phyloP scores from a whole-genome alignment of 1,140 invertebrate species.

The Drosophila lini region DNA sequence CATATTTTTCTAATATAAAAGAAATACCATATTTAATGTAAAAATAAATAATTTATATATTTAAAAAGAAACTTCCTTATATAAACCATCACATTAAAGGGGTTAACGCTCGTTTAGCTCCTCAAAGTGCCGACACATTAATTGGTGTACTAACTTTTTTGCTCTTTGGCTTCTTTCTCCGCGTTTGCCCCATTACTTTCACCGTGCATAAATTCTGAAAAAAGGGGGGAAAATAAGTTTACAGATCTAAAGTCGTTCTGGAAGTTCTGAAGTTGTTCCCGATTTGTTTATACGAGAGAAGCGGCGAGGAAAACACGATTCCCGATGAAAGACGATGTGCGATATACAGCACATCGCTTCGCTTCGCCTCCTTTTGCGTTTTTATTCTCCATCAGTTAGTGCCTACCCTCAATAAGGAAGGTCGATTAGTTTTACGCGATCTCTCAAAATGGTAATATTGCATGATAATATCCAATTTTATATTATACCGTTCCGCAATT shows the following conservation, averaged over 20 bases:
- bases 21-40: neutral
- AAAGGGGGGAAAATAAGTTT: neutral
- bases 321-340: constrained; percentile 41
- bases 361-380: constrained; percentile 31
- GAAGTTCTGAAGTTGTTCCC: constrained; percentile 25
- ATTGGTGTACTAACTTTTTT: constrained; percentile 67
- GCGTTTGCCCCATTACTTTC: constrained; percentile 65
- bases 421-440: constrained; percentile 13
- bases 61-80: neutral
- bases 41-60: neutral
- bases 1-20: neutral
- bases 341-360: constrained; percentile 32
- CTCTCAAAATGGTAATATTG: constrained; percentile 11
- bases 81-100: neutral
- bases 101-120: constrained; percentile 2
- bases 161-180: constrained; percentile 36
- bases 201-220: constrained; percentile 66
- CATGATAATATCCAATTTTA: no score
- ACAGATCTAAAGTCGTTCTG: constrained; percentile 30
- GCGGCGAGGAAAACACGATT: constrained; percentile 26
- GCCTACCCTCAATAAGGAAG: constrained; percentile 14
- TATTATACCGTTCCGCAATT: neutral
- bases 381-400: constrained; percentile 21
- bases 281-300: constrained; percentile 30
- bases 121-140: constrained; percentile 52